Evolutionary conservation across 2,888 invertebrate species (phyloP), one percentile per base, ranked within the genome.

Genomic region (Celastrina argiolus): DNA sequence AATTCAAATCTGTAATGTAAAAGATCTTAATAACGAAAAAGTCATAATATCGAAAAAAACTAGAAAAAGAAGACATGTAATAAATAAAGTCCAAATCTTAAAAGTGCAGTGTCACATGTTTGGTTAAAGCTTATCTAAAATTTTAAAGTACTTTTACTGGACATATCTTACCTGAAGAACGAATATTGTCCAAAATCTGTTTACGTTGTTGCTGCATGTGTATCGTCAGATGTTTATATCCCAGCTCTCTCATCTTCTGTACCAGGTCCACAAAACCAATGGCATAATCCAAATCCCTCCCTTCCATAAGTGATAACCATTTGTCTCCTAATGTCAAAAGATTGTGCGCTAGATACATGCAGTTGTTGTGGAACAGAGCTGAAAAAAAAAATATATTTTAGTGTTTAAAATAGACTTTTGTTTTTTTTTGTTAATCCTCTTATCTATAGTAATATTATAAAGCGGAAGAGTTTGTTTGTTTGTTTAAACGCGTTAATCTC

Each of bases 281-380:
- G 2, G 93, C 92, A 68, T 93, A 92, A 66, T 92, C 85, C 68
- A 91, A 81, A 51, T 93, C 80, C 0, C 91, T 83, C 0, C 86
- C 84, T 2, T 94, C 93, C 77, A 96, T 90, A 66, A 93, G 92
- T 2, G 90, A 87, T 56, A 93, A 87, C 92, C 96, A 96, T 78
- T 93, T 93, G 75, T 93, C 92, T 0, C 94, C 94, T 75, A 96
- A 87, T 0, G 93, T 93, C 66, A 93, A 91, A 66, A 96, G 86
- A 75, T 94, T 93, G 85, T 97, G 95, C 0, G 96, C 94, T 12
- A 98, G 89, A 79, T 94, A 98, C 94, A 96, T 94, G 81, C 97
- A 97, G 84, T 98, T 98, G 89, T 98, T 98, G 87, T 98, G 95
- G 78, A 96, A 96, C 31, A 97, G 80, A 6, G 96, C 97, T 94